Conservation (phyloP, 2,113 vertebrate genomes). For the Carassius gibelio region DNA sequence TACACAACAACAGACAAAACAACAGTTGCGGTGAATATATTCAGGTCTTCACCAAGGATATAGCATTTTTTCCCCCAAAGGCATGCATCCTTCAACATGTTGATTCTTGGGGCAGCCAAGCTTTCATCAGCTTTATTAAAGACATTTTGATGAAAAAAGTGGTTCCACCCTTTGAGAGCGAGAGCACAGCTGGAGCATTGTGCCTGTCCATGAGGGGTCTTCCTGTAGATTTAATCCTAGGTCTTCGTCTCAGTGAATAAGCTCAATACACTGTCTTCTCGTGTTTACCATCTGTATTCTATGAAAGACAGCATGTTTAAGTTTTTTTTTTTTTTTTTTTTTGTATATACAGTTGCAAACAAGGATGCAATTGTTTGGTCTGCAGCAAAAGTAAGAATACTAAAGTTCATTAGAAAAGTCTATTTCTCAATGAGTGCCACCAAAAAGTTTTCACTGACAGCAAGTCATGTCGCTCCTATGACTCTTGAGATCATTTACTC, state of each 20-base stretch:
- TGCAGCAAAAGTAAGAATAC: conserved; percentile 28
- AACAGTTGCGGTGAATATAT: conserved; percentile 17
- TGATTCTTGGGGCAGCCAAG: conserved; percentile 39
- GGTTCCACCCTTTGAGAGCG: conserved; percentile 25
- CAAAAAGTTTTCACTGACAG: not conserved
- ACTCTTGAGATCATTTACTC: conserved; percentile 39
- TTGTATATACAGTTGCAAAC: conserved; percentile 28
- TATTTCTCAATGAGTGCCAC: too few relatives aligned
- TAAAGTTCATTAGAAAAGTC: not conserved
- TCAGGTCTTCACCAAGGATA: conserved; percentile 17
- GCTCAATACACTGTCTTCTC: conserved; percentile 26
- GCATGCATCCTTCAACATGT: conserved; percentile 48
- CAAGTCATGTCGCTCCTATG: not conserved
- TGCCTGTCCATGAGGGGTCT: conserved; percentile 54
- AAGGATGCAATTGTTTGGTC: conserved; percentile 15
- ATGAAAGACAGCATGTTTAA: conserved; percentile 40
- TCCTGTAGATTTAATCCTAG: conserved; percentile 48
- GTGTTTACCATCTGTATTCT: conserved; percentile 39
- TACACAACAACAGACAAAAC: conserved; percentile 22
- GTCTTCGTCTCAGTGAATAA: conserved; percentile 38
- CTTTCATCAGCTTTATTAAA: conserved; percentile 49
- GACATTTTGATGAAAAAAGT: conserved; percentile 46
- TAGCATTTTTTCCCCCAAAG: not conserved
- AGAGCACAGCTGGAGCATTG: conserved; percentile 54
- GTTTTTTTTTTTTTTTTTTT: not conserved